A percentile compares a stretch with the other conserved stretches of the same genome.
phyloP scores from a whole-genome alignment of 2,113 vertebrate species.

The Tinamus guttatus region DNA sequence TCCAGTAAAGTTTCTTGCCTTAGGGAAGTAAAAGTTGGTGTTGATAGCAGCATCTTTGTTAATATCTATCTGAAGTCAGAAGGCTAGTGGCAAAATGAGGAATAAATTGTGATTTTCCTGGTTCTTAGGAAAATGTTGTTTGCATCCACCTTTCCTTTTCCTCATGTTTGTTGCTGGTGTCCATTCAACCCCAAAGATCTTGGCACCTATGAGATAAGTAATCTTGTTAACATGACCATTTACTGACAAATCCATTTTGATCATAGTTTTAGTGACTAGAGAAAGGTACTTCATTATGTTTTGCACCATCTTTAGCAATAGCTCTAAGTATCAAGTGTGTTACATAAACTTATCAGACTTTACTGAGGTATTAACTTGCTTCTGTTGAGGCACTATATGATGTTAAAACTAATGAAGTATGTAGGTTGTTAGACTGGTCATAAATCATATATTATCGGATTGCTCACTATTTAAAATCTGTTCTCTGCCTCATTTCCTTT shows the following conservation, averaged over 20 bases:
- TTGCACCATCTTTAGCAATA: not conserved
- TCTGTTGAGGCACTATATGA: not conserved
- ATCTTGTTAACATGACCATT: not conserved
- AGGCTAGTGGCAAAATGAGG: not conserved
- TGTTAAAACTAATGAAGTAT: not conserved
- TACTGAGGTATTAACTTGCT: not conserved
- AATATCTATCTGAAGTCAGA: not conserved
- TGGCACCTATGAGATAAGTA: not conserved
- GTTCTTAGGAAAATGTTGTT: not conserved
- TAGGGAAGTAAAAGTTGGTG: not conserved
- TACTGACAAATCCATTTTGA: not conserved
- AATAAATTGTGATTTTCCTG: not conserved
- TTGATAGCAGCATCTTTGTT: not conserved
- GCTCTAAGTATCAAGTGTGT: not conserved
- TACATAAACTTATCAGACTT: not conserved
- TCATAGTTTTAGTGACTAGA: not conserved
- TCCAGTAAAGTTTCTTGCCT: not conserved
- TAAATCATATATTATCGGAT: not conserved
- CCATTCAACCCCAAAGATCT: not conserved
- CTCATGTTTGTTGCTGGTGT: not conserved
- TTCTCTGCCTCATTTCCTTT: not conserved
- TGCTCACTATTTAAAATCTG: not conserved
- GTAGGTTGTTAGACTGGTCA: not conserved
- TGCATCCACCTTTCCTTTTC: not conserved
- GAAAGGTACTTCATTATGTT: not conserved